Conservation (phyloP, 2,888 invertebrate species). For the Nematopogon swammerdamellus region DNA sequence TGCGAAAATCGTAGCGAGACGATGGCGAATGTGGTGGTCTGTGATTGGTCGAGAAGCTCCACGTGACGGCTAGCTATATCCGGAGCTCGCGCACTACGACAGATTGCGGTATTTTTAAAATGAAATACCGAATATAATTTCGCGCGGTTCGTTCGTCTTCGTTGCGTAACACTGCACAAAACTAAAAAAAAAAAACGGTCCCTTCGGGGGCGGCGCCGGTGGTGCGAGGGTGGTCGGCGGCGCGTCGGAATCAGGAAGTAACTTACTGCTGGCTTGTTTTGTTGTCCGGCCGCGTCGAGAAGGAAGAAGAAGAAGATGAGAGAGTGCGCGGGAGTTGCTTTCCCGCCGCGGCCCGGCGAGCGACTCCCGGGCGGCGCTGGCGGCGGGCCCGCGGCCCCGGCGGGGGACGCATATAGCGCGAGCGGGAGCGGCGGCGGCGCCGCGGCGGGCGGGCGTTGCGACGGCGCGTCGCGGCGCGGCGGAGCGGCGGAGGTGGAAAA, state of each 20-base stretch:
- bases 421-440: slow-evolving; percentile 47
- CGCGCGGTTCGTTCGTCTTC: not conserved
- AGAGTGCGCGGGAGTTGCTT: slow-evolving; percentile 57
- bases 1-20: not conserved
- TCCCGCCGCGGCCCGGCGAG: slow-evolving; percentile 56
- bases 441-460: no score
- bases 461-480: slow-evolving; percentile 53
- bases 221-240: not conserved
- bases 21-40: slow-evolving; percentile 43
- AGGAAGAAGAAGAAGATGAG: slow-evolving; percentile 51
- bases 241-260: slow-evolving; percentile 13
- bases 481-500: slow-evolving; percentile 66
- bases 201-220: not conserved
- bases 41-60: slow-evolving; percentile 47
- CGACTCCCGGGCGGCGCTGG: slow-evolving; percentile 57
- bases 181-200: slow-evolving; percentile 27
- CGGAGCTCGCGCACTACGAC: slow-evolving; percentile 37
- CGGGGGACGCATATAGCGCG: slow-evolving; percentile 11
- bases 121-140: slow-evolving; percentile 11
- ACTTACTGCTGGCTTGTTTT: slow-evolving; percentile 14
- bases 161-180: slow-evolving; percentile 16
- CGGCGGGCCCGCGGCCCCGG: slow-evolving; percentile 53
- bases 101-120: slow-evolving; percentile 59
- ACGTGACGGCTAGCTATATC: slow-evolving; percentile 52
- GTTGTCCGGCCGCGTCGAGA: slow-evolving; percentile 53